Conservation (phyloP, 2,888 invertebrate genomes). For the Zaprionus lineosus region DNA sequence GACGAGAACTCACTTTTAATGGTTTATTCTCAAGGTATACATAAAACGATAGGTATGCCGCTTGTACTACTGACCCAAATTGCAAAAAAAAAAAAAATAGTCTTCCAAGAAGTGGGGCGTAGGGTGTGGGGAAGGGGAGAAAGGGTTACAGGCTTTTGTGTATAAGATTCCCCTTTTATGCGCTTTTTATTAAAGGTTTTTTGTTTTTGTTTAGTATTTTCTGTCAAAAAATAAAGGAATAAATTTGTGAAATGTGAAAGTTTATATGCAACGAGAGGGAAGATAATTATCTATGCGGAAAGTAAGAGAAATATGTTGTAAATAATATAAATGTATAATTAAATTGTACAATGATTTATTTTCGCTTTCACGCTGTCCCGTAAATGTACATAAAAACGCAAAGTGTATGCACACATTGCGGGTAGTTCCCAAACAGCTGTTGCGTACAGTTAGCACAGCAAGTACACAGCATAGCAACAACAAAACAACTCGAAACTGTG, state of each 20-base stretch:
- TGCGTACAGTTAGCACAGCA: constrained; percentile 21
- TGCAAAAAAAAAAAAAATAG: constrained; percentile 1
- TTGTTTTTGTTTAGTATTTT: constrained; percentile 6
- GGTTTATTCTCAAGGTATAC: constrained; percentile 40
- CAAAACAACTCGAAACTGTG: constrained; percentile 6
- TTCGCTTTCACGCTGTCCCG: constrained; percentile 26
- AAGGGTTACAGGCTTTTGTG: constrained; percentile 31
- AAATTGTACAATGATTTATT: constrained; percentile 14
- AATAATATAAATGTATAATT: constrained; percentile 18
- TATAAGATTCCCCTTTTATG: constrained; percentile 26
- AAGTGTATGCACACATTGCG: constrained; percentile 1
- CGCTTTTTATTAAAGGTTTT: constrained; percentile 7
- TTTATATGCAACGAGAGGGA: constrained; percentile 26
- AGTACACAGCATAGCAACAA: constrained; percentile 20
- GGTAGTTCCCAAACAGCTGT: constrained; percentile 36
- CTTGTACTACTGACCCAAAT: constrained; percentile 51
- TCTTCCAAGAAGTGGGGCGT: background rate
- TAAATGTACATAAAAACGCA: background rate
- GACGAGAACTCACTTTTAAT: background rate
- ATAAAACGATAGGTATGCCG: constrained; percentile 34
- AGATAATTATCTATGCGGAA: constrained; percentile 38
- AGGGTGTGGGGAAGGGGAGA: no score
- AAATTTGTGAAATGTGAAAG: constrained; percentile 39
- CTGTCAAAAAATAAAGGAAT: constrained; percentile 59
- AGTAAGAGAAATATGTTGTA: constrained; percentile 36